These are phyloP conservation scores for Heliconius melpomene DNA, from an alignment of 1,140 invertebrate species.

Conservation along the genomic window DNA sequence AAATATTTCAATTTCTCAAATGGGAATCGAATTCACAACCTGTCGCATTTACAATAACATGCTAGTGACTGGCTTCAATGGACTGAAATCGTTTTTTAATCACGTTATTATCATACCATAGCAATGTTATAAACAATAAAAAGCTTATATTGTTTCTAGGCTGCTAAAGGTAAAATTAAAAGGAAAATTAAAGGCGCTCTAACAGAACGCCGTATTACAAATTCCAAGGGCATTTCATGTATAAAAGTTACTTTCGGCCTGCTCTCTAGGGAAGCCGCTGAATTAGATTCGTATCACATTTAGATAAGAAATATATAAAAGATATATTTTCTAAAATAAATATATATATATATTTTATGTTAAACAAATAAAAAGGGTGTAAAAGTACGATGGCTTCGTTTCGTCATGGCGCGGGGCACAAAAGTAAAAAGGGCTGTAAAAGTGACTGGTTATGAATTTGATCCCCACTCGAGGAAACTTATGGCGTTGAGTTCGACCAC, in stretches of 20 bases:
- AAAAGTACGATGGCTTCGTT: background rate
- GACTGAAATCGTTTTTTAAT: background rate
- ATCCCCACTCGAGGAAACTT: too few relatives aligned
- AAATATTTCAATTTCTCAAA: too few relatives aligned
- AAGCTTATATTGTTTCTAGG: background rate
- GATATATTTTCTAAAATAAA: conserved; percentile 7
- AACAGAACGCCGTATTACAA: conserved; percentile 8
- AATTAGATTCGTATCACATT: conserved; percentile 14
- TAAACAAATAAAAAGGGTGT: background rate
- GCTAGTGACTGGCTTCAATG: too few relatives aligned
- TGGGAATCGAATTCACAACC: too few relatives aligned
- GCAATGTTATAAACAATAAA: background rate
- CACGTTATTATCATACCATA: background rate
- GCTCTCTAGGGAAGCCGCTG: background rate
- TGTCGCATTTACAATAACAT: too few relatives aligned
- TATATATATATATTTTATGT: background rate
- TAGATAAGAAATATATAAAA: conserved; percentile 10
- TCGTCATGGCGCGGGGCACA: too few relatives aligned
- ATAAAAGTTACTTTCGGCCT: conserved; percentile 10
- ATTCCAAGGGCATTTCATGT: conserved; percentile 6
- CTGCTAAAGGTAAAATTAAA: background rate
- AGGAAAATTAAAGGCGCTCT: conserved; percentile 7
- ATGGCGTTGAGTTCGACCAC: too few relatives aligned
- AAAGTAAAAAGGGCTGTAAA: too few relatives aligned
- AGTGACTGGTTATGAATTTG: too few relatives aligned